A percentile compares a stretch with the other conserved stretches of the same genome.
phyloP scores from a whole-genome alignment of 2,113 vertebrate genomes.

The Pomatorhinus ruficollis region DNA sequence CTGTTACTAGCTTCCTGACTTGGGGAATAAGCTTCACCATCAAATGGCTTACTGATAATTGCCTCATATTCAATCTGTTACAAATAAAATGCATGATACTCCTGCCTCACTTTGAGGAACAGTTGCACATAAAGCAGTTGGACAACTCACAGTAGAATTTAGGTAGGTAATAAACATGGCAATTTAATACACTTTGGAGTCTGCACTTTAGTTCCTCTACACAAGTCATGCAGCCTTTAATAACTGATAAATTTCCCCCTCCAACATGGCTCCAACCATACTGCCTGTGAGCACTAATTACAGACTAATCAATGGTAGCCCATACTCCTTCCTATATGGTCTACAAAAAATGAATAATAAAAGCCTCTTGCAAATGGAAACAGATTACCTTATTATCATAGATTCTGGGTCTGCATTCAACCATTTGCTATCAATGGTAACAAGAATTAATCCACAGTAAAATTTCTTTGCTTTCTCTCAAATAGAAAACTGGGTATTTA shows the following conservation, averaged over 20 bases:
- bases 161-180: constrained; percentile 20
- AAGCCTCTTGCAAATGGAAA: constrained; percentile 35
- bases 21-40: constrained; percentile 25
- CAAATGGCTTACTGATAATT: constrained; percentile 38
- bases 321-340: not conserved
- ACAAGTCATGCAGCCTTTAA: not conserved
- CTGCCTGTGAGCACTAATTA: constrained; percentile 41
- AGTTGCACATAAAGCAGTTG: constrained; percentile 49
- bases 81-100: constrained; percentile 12
- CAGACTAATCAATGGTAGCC: constrained; percentile 30
- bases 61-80: constrained; percentile 51
- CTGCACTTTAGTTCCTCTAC: not conserved
- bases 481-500: not conserved
- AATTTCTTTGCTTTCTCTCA: not conserved
- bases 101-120: constrained; percentile 13
- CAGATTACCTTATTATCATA: not conserved
- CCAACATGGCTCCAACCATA: not conserved
- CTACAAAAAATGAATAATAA: constrained; percentile 28
- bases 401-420: not conserved
- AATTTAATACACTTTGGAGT: constrained; percentile 41
- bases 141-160: constrained; percentile 50
- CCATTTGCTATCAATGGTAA: not conserved
- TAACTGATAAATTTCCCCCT: constrained; percentile 14
- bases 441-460: not conserved
- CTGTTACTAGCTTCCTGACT: constrained; percentile 10